Percentiles rank a stretch among this genome's conserved stretches.
These are phyloP conservation scores for Nomada flava DNA, from an alignment of 2,888 invertebrate genomes.

Conservation along the genomic window DNA sequence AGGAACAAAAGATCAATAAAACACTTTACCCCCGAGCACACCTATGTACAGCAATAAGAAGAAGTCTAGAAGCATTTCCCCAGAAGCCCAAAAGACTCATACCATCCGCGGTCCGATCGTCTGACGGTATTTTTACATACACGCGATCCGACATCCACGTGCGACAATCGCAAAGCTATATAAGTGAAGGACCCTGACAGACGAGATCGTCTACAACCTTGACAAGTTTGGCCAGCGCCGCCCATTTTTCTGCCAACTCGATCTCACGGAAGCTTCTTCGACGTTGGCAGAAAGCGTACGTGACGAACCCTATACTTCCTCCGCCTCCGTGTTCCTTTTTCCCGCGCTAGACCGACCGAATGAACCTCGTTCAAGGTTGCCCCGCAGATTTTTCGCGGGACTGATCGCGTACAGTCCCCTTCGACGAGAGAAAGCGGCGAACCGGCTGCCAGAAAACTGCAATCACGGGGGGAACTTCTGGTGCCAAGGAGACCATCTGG, in stretches of 20 bases:
- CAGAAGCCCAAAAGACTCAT: too few relatives aligned
- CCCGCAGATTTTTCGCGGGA: neutral
- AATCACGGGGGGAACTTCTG: neutral
- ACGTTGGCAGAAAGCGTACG: constrained; percentile 47
- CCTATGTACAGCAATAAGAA: neutral
- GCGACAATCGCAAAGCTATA: constrained; percentile 34
- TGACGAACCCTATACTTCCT: neutral
- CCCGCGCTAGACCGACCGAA: constrained; percentile 1
- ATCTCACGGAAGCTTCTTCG: constrained; percentile 51
- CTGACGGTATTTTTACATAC: constrained; percentile 36
- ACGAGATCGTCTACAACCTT: constrained; percentile 56
- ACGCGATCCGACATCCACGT: constrained; percentile 24
- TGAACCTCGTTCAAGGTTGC: neutral
- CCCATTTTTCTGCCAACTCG: constrained; percentile 57
- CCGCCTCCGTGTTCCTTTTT: neutral
- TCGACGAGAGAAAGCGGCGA: neutral
- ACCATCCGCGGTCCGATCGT: neutral
- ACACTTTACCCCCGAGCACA: neutral
- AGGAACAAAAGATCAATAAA: too few relatives aligned
- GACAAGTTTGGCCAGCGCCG: constrained; percentile 54
- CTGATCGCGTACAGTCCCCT: neutral
- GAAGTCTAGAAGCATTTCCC: too few relatives aligned
- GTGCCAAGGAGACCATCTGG: constrained; percentile 30
- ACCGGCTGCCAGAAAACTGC: constrained; percentile 26
- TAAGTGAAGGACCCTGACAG: constrained; percentile 44